These are phyloP conservation scores for Drosophila greeni DNA, from an alignment of 2,888 invertebrate species.

Conservation along the genomic window DNA sequence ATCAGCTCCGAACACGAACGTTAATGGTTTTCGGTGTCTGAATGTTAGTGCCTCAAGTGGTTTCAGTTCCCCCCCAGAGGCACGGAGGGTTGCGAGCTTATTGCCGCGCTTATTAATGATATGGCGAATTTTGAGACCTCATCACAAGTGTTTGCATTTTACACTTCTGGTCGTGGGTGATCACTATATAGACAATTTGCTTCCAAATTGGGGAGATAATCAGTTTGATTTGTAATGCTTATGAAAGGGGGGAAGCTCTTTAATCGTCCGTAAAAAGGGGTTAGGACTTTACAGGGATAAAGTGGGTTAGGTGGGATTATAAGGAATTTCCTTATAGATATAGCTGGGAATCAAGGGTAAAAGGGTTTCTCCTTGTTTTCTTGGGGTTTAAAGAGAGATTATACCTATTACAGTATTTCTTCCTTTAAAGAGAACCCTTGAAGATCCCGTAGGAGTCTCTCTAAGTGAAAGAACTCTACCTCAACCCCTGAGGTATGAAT, in stretches of 20 bases:
- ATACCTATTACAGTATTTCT: background rate
- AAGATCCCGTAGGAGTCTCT: background rate
- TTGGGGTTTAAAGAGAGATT: background rate
- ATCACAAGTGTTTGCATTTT: slow-evolving; percentile 1
- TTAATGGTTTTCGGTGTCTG: slow-evolving; percentile 3
- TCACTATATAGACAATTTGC: background rate
- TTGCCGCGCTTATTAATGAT: slow-evolving; percentile 10
- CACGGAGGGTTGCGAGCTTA: background rate
- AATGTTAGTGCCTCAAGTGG: background rate
- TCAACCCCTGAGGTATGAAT: no score
- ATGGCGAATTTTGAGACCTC: background rate
- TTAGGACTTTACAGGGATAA: background rate
- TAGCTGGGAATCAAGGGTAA: background rate
- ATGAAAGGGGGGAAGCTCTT: background rate
- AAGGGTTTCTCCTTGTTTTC: background rate
- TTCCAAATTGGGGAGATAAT: background rate
- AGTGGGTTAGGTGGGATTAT: no score
- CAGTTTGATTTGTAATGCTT: background rate
- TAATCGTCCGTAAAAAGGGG: background rate
- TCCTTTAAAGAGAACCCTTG: background rate
- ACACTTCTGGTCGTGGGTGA: background rate
- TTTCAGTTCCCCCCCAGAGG: background rate
- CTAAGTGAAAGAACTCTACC: no score
- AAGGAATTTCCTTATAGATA: background rate
- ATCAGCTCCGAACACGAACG: slow-evolving; percentile 13